phyloP scores from a whole-genome alignment of 1,140 invertebrate species.

The Ctenoplectra terminalis region DNA sequence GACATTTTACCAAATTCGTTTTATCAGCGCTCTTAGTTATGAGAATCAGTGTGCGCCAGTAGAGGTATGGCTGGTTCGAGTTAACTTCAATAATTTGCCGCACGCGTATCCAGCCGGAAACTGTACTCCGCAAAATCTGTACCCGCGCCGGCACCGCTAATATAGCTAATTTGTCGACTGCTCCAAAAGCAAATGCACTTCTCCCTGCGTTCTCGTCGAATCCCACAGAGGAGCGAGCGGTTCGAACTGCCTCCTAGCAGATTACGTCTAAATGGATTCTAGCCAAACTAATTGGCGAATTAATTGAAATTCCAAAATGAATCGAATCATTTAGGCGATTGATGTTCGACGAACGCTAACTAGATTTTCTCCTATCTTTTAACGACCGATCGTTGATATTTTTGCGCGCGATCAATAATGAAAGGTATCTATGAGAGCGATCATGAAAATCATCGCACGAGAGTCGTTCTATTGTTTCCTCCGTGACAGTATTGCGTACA shows the following conservation, averaged over 20 bases:
- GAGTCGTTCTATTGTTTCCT: slow-evolving; percentile 38
- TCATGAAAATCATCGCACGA: slow-evolving; percentile 2
- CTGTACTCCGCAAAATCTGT: slow-evolving; percentile 62
- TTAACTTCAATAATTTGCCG: slow-evolving; percentile 66
- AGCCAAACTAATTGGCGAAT: slow-evolving; percentile 71
- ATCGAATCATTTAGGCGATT: slow-evolving; percentile 62
- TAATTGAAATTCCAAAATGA: slow-evolving; percentile 73
- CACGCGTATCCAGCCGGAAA: slow-evolving; percentile 58
- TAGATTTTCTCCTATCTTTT: neutral
- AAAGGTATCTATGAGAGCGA: neutral
- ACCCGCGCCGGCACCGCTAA: slow-evolving; percentile 63
- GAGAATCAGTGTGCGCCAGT: slow-evolving; percentile 20
- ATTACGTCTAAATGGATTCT: slow-evolving; percentile 74
- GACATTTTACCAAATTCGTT: slow-evolving; percentile 4
- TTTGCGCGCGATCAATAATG: slow-evolving; percentile 11
- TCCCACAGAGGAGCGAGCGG: slow-evolving; percentile 55
- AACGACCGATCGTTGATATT: neutral
- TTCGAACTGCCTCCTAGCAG: slow-evolving; percentile 59
- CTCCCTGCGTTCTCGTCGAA: slow-evolving; percentile 44
- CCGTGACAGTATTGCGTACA: slow-evolving; percentile 32
- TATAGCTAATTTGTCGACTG: slow-evolving; percentile 73
- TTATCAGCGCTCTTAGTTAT: slow-evolving; percentile 2
- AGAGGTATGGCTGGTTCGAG: slow-evolving; percentile 41
- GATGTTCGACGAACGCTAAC: slow-evolving; percentile 45
- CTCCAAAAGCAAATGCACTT: slow-evolving; percentile 68